Evolutionary conservation across 1,140 invertebrate genomes (phyloP), one percentile per base, ranked within the genome.

Genomic region (Drosophila bocqueti): DNA sequence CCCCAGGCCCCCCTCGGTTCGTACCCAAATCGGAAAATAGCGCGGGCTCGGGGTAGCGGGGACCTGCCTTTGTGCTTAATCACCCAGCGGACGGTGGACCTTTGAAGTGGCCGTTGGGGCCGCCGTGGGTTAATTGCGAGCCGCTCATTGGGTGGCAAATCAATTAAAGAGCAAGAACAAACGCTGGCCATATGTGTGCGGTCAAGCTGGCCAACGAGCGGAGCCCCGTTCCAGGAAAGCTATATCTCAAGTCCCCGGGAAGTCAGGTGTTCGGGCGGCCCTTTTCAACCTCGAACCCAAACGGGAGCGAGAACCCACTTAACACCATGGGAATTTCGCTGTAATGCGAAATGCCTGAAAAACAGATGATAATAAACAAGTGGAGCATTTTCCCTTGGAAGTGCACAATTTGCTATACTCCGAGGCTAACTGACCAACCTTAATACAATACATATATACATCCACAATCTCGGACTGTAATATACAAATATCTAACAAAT

Each of bases 71-170:
- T 89, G 58, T 89, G 84, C 85, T 78, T 90, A 89, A 89, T 89
- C 84, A 89, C 81, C 74, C 69, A 59, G 68, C 62, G 74, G 87
- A 81, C 77, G 83, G 84, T 76, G 79, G 67, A 68, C 64, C 82
- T 74, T 74, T 74, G 71, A 74, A 61, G 71, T 74, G 71, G 67
- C 79, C 60, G 68, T 71, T 63, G 64, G 66, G 45, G 72, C 66
- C 75, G 69, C 82, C 81, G 73, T 71, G 81, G 84, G 84, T 89
- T 87, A 87, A 87, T 87, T 87, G 77, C 84, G 81, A 72, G 77
- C 77, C 87, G 78, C 84, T 89, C 84, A 84, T 87, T 87, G 84
- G 84, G 84, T 87, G 84, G 84, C 84, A 84, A 89, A 87, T 90
- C 84, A 89, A 89, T 89, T 89, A 84, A 89, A 76, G 60, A 72